Evolutionary conservation across 1,140 invertebrate species (phyloP).

Genomic region (Drosophila orosa): DNA sequence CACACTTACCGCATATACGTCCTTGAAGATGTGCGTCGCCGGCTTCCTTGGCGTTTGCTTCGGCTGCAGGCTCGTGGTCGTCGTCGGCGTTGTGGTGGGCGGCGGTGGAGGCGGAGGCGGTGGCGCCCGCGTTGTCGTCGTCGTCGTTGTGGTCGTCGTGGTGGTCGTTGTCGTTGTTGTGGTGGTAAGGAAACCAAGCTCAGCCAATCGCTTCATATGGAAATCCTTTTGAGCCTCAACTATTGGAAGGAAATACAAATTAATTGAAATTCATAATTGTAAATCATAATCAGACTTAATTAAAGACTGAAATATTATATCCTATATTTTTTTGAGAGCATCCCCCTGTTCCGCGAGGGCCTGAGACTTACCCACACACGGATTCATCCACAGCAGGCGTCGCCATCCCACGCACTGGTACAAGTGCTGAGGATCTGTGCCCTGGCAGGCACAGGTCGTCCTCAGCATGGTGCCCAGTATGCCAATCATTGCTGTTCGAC

Average conservation of each 20-base stretch:
- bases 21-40: constrained; percentile 74
- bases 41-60: constrained; percentile 73
- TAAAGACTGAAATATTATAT: too few relatives aligned
- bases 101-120: constrained; percentile 70
- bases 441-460: constrained; percentile 93
- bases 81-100: constrained; percentile 69
- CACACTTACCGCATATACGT: constrained; percentile 55
- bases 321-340: not conserved
- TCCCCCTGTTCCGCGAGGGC: not conserved
- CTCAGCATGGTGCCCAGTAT: constrained; percentile 94
- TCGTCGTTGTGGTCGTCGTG: constrained; percentile 79
- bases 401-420: constrained; percentile 96
- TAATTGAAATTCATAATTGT: too few relatives aligned
- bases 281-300: not conserved
- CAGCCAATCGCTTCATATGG: constrained; percentile 88
- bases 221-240: constrained; percentile 95
- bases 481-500: constrained; percentile 92
- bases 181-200: constrained; percentile 85
- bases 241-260: constrained; percentile 80
- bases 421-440: constrained; percentile 91
- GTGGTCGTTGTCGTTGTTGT: constrained; percentile 84
- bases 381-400: constrained; percentile 94
- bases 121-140: constrained; percentile 68
- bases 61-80: constrained; percentile 70
- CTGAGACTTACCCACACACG: constrained; percentile 92